phyloP scores from a whole-genome alignment of 2,797 vertebrate genomes.

The Phrynocephalus vlangalii region DNA sequence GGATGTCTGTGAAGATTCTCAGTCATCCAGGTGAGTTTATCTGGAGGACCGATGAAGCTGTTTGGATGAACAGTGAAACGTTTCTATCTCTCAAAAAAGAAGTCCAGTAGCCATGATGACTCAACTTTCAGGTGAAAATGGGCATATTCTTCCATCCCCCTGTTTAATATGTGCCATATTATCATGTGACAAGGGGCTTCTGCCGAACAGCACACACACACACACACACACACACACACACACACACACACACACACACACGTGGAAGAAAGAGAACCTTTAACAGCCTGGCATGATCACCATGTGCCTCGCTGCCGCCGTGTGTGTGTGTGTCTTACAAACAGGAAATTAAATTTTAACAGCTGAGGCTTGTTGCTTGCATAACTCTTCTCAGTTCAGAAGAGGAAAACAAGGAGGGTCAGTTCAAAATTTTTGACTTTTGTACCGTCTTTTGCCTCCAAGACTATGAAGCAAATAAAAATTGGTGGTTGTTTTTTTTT shows the following conservation, averaged over 20 bases:
- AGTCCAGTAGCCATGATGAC: too few relatives aligned
- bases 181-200: background rate
- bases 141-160: background rate
- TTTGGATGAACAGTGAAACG: too few relatives aligned
- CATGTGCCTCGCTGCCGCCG: background rate
- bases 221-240: too few relatives aligned
- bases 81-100: too few relatives aligned
- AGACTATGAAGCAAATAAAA: too few relatives aligned
- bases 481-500: too few relatives aligned
- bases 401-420: background rate
- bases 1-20: too few relatives aligned
- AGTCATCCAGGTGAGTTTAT: too few relatives aligned
- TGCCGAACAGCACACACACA: background rate
- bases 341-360: conserved; percentile 2
- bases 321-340: background rate
- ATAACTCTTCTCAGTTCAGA: background rate
- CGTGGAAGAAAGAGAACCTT: background rate
- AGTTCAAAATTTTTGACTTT: background rate
- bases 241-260: too few relatives aligned
- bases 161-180: background rate
- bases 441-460: background rate
- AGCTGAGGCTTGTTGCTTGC: background rate
- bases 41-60: too few relatives aligned
- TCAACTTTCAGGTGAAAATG: too few relatives aligned
- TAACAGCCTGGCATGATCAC: background rate